A percentile compares a stretch with the other conserved stretches of the same genome.
These are phyloP conservation scores for Tetropium fuscum DNA, from an alignment of 2,888 invertebrate species.

Conservation along the genomic window DNA sequence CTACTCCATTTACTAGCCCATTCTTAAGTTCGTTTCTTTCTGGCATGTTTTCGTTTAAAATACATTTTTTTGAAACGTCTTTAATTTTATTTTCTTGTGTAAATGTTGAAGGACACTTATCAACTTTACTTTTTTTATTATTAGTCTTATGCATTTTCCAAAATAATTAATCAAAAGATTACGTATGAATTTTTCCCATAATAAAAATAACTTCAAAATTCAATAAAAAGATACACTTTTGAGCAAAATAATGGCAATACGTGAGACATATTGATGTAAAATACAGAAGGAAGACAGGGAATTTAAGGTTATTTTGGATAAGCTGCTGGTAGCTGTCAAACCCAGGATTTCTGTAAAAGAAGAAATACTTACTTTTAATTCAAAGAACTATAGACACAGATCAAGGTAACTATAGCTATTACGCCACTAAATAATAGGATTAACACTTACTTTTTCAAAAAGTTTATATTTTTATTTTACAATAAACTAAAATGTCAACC, in stretches of 20 bases:
- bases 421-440: neutral
- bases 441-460: slow-evolving; percentile 19
- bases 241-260: slow-evolving; percentile 32
- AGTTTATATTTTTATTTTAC: slow-evolving; percentile 19
- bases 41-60: slow-evolving; percentile 37
- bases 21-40: slow-evolving; percentile 43
- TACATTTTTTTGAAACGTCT: slow-evolving; percentile 43
- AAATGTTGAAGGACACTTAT: slow-evolving; percentile 51
- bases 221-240: slow-evolving; percentile 27
- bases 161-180: slow-evolving; percentile 15
- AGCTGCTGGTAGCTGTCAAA: slow-evolving; percentile 33
- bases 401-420: slow-evolving; percentile 19
- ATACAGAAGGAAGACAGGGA: slow-evolving; percentile 39
- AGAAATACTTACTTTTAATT: slow-evolving; percentile 1
- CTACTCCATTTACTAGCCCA: slow-evolving; percentile 50
- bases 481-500: slow-evolving; percentile 24
- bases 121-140: slow-evolving; percentile 48
- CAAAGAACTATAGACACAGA: neutral
- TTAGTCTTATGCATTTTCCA: slow-evolving; percentile 50
- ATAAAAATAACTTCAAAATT: slow-evolving; percentile 30
- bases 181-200: slow-evolving; percentile 30
- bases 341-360: slow-evolving; percentile 23
- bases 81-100: slow-evolving; percentile 39
- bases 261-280: slow-evolving; percentile 42
- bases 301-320: slow-evolving; percentile 41